Base-by-base conservation (phyloP, 53 echinoderm and acorn worm species). In the Hippasteria phrygiana region DNA sequence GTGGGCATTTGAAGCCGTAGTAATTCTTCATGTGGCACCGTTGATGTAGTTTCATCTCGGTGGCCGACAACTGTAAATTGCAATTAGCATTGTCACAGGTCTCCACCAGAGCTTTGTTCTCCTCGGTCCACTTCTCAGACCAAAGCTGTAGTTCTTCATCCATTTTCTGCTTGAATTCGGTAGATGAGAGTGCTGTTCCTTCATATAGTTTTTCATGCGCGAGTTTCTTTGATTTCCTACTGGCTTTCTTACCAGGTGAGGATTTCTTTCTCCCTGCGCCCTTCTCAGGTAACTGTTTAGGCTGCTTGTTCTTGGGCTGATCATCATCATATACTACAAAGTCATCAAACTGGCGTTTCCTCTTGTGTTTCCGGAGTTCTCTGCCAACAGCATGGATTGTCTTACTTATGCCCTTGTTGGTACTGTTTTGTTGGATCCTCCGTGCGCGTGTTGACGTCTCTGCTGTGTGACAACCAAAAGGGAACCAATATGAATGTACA, bases 1-100 rank as follows among this genome's bases (percentile, higher is more conserved):
- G 36, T 0, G 93, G 90, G 37, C 97, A 97, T n/a, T 91, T 88
- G 48, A 95, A 97, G 22, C 97, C 97, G 35, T 92, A 91, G 69
- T 93, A 88, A 72, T 90, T 90, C 18, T 76, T 62, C 74, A 93
- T 93, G 62, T 97, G 97, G 32, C 97, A 97, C 64, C 88, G 90
- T 8, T 47, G 38, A 55, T 97, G 97, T 0, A 97, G 75, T 18
- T 73, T 62, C 87, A 90, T 85, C 74, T 97, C 95, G 5, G 75
- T 71, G 32, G 88, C 87, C 32, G 90, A 55, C 71, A 97, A 46
- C 50, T 73, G 62, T 1, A 74, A 63, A 42, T 46, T 75, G 75
- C 97, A 97, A 26, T 69, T 62, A 12, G 83, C 80, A 13, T 80
- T 66, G 11, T 66, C 46, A 51, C 97, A 97, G 34, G 64, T 75